phyloP scores from a whole-genome alignment of 2,113 vertebrate genomes.

The Rhinichthys klamathensis region DNA sequence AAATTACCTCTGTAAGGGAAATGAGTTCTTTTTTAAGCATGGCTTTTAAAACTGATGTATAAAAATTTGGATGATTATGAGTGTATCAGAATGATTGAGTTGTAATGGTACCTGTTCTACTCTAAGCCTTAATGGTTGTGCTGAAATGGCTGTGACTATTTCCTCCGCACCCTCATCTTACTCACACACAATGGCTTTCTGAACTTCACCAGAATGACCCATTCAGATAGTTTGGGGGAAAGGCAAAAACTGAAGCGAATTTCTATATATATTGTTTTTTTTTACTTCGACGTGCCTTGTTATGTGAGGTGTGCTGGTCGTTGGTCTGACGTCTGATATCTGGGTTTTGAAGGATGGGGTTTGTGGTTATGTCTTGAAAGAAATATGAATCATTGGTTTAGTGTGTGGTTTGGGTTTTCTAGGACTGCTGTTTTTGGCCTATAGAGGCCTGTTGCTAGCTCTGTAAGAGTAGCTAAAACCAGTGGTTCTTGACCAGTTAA shows the following conservation, averaged over 20 bases:
- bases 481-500: not conserved
- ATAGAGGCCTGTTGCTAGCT: constrained; percentile 56
- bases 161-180: constrained; percentile 68
- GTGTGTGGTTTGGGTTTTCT: not conserved
- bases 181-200: constrained; percentile 53
- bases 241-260: not conserved
- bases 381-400: not conserved
- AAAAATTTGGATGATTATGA: constrained; percentile 72
- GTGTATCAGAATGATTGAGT: constrained; percentile 75
- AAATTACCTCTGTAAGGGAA: constrained; percentile 68
- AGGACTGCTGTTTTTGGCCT: constrained; percentile 55
- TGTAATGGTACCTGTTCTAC: constrained; percentile 70
- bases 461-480: not conserved
- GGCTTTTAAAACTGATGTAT: constrained; percentile 74
- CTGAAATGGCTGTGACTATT: constrained; percentile 66
- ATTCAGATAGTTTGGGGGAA: constrained; percentile 2
- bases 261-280: not conserved
- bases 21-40: constrained; percentile 65
- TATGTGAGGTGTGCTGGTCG: not conserved
- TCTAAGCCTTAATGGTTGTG: constrained; percentile 69
- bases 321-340: not conserved
- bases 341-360: not conserved
- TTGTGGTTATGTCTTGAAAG: constrained; percentile 8
- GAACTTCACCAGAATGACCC: constrained; percentile 30
- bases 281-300: not conserved